These are phyloP conservation scores for Rhyacophila evoluta DNA, from an alignment of 2,888 invertebrate genomes.

Conservation along the genomic window DNA sequence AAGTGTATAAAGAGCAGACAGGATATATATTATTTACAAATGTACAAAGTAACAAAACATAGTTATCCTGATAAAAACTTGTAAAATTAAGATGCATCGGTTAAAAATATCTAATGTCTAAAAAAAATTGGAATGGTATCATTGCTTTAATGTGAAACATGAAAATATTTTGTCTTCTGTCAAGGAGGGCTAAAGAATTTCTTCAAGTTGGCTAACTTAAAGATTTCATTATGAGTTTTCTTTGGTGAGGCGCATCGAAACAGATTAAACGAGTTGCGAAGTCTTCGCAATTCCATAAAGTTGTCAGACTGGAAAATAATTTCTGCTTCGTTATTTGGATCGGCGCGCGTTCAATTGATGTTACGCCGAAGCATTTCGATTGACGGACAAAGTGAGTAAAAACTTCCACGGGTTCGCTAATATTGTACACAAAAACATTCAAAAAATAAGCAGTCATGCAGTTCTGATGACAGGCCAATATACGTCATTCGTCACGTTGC, in stretches of 20 bases:
- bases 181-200: no score
- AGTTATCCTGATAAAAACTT: no score
- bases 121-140: no score
- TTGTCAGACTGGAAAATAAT: slow-evolving; percentile 16
- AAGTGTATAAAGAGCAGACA: no score
- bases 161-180: no score
- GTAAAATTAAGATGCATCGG: no score
- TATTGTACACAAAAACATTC: not conserved
- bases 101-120: no score
- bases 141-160: no score
- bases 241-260: not conserved
- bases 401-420: not conserved
- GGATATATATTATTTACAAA: no score
- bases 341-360: slow-evolving; percentile 1
- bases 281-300: not conserved
- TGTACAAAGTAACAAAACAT: no score
- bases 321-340: not conserved
- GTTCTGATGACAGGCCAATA: not conserved
- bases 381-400: slow-evolving; percentile 4
- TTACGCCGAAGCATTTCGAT: slow-evolving; percentile 1
- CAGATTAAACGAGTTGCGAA: not conserved
- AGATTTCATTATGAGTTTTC: not conserved
- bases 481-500: not conserved
- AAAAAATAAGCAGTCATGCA: not conserved
- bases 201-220: not conserved